Evolutionary conservation across 2,113 vertebrate genomes (phyloP).

Genomic region (Menura novaehollandiae): DNA sequence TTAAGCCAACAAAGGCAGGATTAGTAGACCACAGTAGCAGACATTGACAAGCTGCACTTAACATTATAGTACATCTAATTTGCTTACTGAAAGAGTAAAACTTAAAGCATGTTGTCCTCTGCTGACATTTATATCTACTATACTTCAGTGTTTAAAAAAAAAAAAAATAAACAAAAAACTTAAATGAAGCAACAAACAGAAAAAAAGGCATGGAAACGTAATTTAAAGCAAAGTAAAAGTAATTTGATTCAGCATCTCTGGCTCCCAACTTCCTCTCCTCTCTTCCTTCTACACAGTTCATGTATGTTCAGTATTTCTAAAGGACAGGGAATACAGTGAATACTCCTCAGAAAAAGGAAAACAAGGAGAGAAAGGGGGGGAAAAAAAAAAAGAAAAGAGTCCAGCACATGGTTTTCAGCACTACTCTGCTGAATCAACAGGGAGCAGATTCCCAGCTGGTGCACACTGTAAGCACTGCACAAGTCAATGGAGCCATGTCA

Average conservation of each 20-base stretch:
- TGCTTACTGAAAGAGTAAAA: background rate
- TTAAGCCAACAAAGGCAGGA: background rate
- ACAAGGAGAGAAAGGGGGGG: background rate
- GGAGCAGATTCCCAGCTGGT: conserved; percentile 36
- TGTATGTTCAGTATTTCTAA: background rate
- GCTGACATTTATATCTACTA: background rate
- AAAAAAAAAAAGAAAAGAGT: fast-evolving
- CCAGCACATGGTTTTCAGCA: background rate
- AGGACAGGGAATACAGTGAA: background rate
- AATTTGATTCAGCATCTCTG: background rate
- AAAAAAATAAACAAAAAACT: background rate
- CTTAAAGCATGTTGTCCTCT: background rate
- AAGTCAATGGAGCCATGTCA: conserved; percentile 44
- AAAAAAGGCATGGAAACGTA: background rate
- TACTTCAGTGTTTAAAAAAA: background rate
- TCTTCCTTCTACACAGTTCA: conserved; percentile 11
- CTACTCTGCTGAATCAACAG: conserved; percentile 30
- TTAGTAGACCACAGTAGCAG: too few species aligned
- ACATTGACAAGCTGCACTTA: background rate
- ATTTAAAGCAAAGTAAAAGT: background rate
- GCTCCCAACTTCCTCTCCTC: background rate
- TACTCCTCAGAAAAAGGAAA: background rate
- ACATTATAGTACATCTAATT: background rate
- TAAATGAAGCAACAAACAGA: background rate
- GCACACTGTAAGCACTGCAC: background rate